Percentiles rank a stretch among this genome's conserved stretches.
Evolutionary conservation across 2,888 invertebrate genomes (phyloP).

Genomic region (Nymphalis urticae): DNA sequence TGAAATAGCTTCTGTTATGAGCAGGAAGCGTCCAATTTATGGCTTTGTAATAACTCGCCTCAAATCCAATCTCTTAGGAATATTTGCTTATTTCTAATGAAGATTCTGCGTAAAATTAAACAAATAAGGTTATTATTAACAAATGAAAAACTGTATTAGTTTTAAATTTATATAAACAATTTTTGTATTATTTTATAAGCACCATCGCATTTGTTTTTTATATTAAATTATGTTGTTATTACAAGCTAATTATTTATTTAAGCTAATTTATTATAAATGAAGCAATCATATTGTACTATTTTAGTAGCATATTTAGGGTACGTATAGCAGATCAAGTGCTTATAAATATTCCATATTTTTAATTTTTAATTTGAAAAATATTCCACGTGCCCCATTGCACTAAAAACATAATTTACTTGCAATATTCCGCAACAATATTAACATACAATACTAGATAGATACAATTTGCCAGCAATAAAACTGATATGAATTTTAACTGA

Average conservation of each 20-base stretch:
- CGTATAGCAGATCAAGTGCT: too few species aligned
- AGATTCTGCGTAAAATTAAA: slow-evolving; percentile 20
- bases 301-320: too few species aligned
- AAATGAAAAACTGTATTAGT: too few species aligned
- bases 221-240: too few species aligned
- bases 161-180: too few species aligned
- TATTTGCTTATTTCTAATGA: slow-evolving; percentile 25
- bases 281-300: too few species aligned
- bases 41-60: slow-evolving; percentile 61
- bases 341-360: too few species aligned
- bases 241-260: too few species aligned
- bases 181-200: too few species aligned
- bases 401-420: slow-evolving; percentile 6
- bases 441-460: slow-evolving; percentile 26
- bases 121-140: too few species aligned
- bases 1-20: slow-evolving; percentile 64
- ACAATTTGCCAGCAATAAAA: slow-evolving; percentile 30
- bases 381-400: not conserved
- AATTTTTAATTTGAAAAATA: not conserved
- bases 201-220: too few species aligned
- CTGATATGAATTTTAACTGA: slow-evolving; percentile 31
- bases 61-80: slow-evolving; percentile 54
- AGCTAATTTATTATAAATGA: too few species aligned
- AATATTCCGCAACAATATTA: slow-evolving; percentile 18
- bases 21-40: slow-evolving; percentile 62